These are phyloP conservation scores for Arge pagana DNA, from an alignment of 2,888 invertebrate species.

Conservation along the genomic window DNA sequence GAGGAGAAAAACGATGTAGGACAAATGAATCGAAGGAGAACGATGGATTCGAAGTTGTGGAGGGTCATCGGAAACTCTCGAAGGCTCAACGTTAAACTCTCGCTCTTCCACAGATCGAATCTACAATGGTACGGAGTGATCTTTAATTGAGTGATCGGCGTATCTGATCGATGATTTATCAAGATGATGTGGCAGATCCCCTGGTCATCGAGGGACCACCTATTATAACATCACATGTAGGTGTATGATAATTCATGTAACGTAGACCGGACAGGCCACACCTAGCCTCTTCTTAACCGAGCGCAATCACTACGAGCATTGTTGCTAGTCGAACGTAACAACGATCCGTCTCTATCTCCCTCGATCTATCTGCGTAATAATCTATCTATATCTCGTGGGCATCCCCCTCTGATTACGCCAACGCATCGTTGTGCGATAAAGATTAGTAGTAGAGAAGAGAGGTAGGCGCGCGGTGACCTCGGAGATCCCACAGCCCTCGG, in stretches of 20 bases:
- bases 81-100: too few species aligned
- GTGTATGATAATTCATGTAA: constrained; percentile 2
- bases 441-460: too few species aligned
- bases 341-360: not conserved
- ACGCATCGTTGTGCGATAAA: too few species aligned
- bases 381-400: too few species aligned
- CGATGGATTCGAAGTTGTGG: too few species aligned
- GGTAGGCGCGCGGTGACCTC: too few species aligned
- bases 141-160: constrained; percentile 27
- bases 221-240: constrained; percentile 8
- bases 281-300: constrained; percentile 10
- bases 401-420: too few species aligned
- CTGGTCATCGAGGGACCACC: not conserved
- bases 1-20: too few species aligned
- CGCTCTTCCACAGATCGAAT: too few species aligned
- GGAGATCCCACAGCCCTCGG: too few species aligned
- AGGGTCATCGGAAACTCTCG: too few species aligned
- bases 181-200: constrained; percentile 20
- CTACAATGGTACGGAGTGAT: constrained; percentile 1
- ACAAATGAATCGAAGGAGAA: too few species aligned
- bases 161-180: constrained; percentile 26
- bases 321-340: constrained; percentile 6
- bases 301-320: constrained; percentile 12
- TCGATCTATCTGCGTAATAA: not conserved
- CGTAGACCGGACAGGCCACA: constrained; percentile 2